Evolutionary conservation across 2,113 vertebrate species (phyloP), one percentile per base, ranked within the genome.

Genomic region (Sinocyclocheilus maitianheensis): DNA sequence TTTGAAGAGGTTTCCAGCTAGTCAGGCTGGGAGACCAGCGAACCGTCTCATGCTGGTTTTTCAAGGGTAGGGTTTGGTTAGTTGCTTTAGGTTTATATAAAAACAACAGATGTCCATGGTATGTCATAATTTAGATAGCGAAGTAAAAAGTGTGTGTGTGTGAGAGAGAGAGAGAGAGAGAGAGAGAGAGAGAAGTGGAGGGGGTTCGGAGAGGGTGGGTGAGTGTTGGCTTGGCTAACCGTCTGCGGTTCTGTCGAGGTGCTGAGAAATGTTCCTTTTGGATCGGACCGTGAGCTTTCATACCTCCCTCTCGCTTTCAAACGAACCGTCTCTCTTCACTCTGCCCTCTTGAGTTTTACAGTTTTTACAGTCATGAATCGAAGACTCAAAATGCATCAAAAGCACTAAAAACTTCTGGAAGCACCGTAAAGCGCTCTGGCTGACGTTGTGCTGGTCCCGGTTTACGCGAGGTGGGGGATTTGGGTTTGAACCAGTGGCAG

Each of bases 261-360:
- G 90, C 94, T 93, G 92, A 95, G 94, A 95, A 95, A 95, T 95
- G 94, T 95, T 95, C 94, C 90, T 94, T 94, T 95, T 95, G 94
- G 94, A 95, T 92, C 93, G 46, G 77, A 93, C 90, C 93, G 90
- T 90, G 84, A 93, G 91, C 94, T 94, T 93, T 93, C 93, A 94
- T 93, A 94, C 94, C 93, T 92, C 92, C 90, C 93, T 94, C 92
- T 91, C 91, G 77, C 85, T 88, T 91, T 87, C 86, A 90, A 88
- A 80, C 82, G 86, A 86, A 92, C 91, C 92, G 93, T 92, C 92
- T 94, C 92, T 87, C 90, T 93, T 91, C 93, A 92, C 92, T 93
- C 91, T 90, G 91, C 91, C 74, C 91, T 92, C 91, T 92, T 92
- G 91, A 92, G 92, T 46, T 46, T 46, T 46, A 11, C 43, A 43